phyloP scores from a whole-genome alignment of 2,113 vertebrate species.

The Nothobranchius kuhntae region DNA sequence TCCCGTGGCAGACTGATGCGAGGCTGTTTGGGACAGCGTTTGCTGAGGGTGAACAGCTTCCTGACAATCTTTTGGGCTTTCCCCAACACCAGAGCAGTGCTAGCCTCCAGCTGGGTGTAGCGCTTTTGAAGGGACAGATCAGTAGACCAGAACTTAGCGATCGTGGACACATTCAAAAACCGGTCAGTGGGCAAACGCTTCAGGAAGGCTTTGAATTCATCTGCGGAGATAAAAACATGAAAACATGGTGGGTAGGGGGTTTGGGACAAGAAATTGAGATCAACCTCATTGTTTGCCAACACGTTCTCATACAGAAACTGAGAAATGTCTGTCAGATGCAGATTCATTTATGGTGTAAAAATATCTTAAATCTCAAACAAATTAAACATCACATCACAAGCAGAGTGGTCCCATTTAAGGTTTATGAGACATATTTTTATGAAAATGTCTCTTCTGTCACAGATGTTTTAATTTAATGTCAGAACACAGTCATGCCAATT shows the following conservation, averaged over 20 bases:
- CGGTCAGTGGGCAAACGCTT: conserved; percentile 87
- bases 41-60: conserved; percentile 94
- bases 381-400: conserved; percentile 15
- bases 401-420: conserved; percentile 6
- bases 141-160: conserved; percentile 90
- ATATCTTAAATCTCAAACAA: conserved; percentile 28
- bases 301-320: conserved; percentile 19
- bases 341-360: conserved; percentile 22
- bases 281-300: background rate
- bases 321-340: background rate
- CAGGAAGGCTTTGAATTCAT: conserved; percentile 91
- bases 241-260: conserved; percentile 5
- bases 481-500: background rate
- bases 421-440: background rate
- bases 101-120: conserved; percentile 86
- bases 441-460: too few relatives aligned
- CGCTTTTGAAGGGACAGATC: conserved; percentile 88
- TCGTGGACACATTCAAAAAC: conserved; percentile 88
- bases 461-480: too few relatives aligned
- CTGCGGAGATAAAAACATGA: conserved; percentile 66
- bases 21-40: conserved; percentile 91
- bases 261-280: conserved; percentile 23
- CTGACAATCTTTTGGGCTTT: conserved; percentile 89
- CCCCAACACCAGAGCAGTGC: conserved; percentile 82
- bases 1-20: conserved; percentile 89